Percentiles rank a stretch among this genome's conserved stretches.
Conservation (phyloP, 1,140 invertebrate species). For the Eubasilissa regina region DNA sequence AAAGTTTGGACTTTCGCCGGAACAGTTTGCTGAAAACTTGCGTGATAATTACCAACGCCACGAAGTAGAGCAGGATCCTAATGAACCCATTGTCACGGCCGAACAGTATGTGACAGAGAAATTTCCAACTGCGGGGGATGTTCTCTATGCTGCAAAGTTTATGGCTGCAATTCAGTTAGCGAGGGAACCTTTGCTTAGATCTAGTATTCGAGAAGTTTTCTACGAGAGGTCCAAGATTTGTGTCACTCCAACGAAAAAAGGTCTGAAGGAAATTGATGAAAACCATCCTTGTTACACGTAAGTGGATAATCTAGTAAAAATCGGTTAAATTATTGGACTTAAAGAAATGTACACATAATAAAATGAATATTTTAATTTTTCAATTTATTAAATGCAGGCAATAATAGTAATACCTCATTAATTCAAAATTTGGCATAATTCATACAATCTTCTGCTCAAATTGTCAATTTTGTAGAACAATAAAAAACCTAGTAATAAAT, state of each 20-base stretch:
- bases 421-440: too few species aligned
- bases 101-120: slow-evolving; percentile 77
- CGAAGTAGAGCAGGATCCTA: slow-evolving; percentile 93
- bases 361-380: too few species aligned
- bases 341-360: too few species aligned
- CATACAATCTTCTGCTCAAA: too few species aligned
- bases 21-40: slow-evolving; percentile 97
- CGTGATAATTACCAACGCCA: slow-evolving; percentile 97
- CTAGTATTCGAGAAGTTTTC: slow-evolving; percentile 90
- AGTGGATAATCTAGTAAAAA: slow-evolving; percentile 29
- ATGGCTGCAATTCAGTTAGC: slow-evolving; percentile 96
- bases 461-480: too few species aligned
- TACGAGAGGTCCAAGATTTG: slow-evolving; percentile 91
- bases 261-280: slow-evolving; percentile 95
- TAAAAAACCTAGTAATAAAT: too few species aligned
- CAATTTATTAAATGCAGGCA: too few species aligned
- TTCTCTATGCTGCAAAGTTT: slow-evolving; percentile 89
- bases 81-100: slow-evolving; percentile 86
- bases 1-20: slow-evolving; percentile 95
- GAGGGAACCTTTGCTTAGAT: slow-evolving; percentile 90
- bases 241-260: slow-evolving; percentile 91
- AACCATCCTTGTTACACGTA: slow-evolving; percentile 86
- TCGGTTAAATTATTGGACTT: too few species aligned
- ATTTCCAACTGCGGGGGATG: slow-evolving; percentile 78
- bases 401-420: too few species aligned